Percentiles rank a stretch among this genome's conserved stretches.
Conservation (phyloP, 2,113 vertebrate species). For the Cyanistes caeruleus region DNA sequence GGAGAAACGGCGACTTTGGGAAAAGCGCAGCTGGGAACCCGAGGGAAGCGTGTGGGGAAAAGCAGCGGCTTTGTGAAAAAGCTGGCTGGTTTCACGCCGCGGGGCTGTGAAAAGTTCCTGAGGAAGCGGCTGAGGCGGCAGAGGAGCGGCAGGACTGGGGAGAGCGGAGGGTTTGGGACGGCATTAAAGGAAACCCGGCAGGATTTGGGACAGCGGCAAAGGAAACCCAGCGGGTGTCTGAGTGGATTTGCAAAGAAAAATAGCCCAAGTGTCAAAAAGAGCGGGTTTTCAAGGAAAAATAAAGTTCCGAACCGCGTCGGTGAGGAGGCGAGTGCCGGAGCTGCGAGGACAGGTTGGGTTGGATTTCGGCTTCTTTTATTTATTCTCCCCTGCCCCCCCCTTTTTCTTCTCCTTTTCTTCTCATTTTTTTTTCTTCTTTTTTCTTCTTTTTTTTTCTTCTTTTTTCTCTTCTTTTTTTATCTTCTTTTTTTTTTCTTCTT, state of each 20-base stretch:
- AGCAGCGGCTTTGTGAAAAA: background rate
- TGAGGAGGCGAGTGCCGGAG: background rate
- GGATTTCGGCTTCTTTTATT: background rate
- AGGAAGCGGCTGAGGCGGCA: background rate
- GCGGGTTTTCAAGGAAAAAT: background rate
- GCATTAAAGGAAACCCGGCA: background rate
- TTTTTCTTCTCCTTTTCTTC: too few relatives aligned
- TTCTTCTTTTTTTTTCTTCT: background rate
- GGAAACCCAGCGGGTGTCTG: background rate
- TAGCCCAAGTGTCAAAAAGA: background rate
- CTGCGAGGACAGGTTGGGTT: background rate
- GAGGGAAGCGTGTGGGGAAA: rapidly evolving
- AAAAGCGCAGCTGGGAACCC: rapidly evolving
- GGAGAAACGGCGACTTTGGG: rapidly evolving
- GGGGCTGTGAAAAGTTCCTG: background rate
- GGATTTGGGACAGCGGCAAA: background rate
- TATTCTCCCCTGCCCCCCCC: background rate
- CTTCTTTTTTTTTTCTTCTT: rapidly evolving
- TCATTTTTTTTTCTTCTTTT: rapidly evolving
- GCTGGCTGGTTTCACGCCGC: background rate
- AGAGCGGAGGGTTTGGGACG: background rate
- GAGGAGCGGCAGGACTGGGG: background rate
- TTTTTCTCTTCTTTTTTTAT: rapidly evolving
- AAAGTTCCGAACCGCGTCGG: background rate
- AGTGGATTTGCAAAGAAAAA: background rate